These are phyloP conservation scores for Tenualosa ilisha DNA, from an alignment of 2,797 vertebrate genomes.

Conservation along the genomic window DNA sequence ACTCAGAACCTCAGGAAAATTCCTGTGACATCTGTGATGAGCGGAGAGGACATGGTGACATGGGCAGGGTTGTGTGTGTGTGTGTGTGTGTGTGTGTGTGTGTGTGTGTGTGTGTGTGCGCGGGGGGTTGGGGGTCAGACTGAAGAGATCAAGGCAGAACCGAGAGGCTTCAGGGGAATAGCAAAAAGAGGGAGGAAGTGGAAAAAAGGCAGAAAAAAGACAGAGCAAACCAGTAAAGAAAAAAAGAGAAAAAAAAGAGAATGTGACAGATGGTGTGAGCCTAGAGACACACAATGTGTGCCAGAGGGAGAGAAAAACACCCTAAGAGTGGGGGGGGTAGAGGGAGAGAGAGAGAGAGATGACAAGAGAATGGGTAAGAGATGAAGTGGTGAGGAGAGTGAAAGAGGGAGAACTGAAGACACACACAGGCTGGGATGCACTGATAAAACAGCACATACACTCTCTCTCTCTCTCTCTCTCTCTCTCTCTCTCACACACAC, in stretches of 20 bases:
- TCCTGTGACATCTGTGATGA: neutral
- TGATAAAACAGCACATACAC: constrained; percentile 32
- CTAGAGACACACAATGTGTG: neutral
- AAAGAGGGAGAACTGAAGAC: neutral
- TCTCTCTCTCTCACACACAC: constrained; percentile 20
- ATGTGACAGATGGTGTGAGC: neutral
- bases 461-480: too few species aligned
- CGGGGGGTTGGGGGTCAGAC: neutral
- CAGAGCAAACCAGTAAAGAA: too few species aligned
- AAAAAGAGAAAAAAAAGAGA: neutral
- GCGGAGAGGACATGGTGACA: neutral
- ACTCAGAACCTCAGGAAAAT: neutral
- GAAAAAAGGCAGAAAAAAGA: neutral
- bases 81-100: neutral
- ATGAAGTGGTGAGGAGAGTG: neutral
- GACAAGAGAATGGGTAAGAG: neutral
- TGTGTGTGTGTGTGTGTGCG: neutral
- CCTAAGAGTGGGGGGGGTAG: neutral
- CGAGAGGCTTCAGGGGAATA: neutral
- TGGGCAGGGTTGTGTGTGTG: neutral
- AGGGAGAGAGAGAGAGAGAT: neutral
- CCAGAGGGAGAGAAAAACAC: neutral
- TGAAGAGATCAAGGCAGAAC: neutral
- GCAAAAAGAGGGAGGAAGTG: neutral
- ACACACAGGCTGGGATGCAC: neutral